Percentiles rank a stretch among this genome's conserved stretches.
phyloP scores from a whole-genome alignment of 2,888 invertebrate genomes.

The Cephus nigrinus region DNA sequence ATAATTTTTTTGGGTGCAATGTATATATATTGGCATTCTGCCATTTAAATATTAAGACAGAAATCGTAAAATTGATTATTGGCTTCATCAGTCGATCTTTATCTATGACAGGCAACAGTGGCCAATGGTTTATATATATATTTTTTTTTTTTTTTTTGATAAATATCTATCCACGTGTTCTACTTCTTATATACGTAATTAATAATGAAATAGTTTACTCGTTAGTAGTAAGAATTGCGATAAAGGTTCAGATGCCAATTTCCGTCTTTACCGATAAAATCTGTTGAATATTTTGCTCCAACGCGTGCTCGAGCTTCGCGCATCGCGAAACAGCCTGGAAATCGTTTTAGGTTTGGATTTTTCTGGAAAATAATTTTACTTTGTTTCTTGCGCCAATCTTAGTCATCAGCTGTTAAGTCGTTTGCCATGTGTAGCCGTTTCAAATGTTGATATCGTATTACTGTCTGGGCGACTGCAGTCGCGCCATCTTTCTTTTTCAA shows the following conservation, averaged over 20 bases:
- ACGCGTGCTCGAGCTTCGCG: too few relatives aligned
- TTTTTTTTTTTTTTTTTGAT: background rate
- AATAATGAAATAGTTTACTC: too few relatives aligned
- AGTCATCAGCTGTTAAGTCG: slow-evolving; percentile 33
- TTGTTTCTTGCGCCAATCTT: slow-evolving; percentile 30
- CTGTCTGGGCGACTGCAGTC: background rate
- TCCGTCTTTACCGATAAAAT: too few relatives aligned
- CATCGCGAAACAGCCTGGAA: background rate
- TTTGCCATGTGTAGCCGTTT: slow-evolving; percentile 13
- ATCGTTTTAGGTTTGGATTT: background rate
- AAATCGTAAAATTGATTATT: background rate
- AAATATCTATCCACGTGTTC: background rate
- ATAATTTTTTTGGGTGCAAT: background rate
- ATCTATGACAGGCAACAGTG: background rate
- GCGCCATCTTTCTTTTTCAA: background rate
- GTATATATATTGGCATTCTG: background rate
- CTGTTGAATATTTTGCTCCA: too few relatives aligned
- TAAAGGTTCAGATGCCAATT: too few relatives aligned
- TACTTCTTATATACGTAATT: background rate
- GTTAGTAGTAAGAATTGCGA: too few relatives aligned
- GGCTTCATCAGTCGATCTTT: background rate
- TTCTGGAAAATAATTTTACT: background rate
- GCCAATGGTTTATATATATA: background rate
- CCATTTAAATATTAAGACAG: background rate
- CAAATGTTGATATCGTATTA: background rate